Evolutionary conservation across 2,113 vertebrate species (phyloP).

Genomic region (Emydura subglobosa): DNA sequence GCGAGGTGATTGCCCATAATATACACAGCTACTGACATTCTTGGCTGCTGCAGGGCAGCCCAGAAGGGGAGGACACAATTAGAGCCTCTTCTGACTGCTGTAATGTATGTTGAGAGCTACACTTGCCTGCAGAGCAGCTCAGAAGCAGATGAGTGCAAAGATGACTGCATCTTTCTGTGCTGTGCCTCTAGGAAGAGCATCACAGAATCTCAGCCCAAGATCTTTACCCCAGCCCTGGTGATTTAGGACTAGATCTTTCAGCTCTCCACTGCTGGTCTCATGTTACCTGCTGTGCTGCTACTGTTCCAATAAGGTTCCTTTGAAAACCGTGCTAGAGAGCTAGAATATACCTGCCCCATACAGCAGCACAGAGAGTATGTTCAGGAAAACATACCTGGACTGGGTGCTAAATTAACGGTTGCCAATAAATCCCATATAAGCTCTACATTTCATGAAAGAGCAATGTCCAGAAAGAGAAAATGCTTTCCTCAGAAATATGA

Average conservation of each 20-base stretch:
- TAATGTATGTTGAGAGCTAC: neutral
- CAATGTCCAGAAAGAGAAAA: neutral
- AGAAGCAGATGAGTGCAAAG: neutral
- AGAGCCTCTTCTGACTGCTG: neutral
- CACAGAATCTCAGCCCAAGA: neutral
- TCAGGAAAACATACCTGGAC: rapidly evolving
- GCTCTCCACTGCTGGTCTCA: neutral
- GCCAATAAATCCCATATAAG: neutral
- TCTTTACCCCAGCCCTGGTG: neutral
- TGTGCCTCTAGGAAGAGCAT: neutral
- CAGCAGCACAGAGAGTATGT: neutral
- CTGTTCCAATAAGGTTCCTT: neutral
- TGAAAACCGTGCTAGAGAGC: neutral
- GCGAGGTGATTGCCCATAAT: neutral
- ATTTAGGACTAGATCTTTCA: neutral
- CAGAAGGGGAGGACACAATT: neutral
- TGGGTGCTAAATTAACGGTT: neutral
- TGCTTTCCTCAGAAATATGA: neutral
- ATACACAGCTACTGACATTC: neutral
- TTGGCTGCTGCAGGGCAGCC: neutral
- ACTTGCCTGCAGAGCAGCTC: neutral
- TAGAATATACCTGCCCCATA: rapidly evolving
- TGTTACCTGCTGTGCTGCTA: neutral
- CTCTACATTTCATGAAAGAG: neutral
- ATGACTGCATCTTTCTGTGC: neutral